These are phyloP conservation scores for Ditylenchus weischeri DNA, from an alignment of 2,888 invertebrate species.

Conservation along the genomic window DNA sequence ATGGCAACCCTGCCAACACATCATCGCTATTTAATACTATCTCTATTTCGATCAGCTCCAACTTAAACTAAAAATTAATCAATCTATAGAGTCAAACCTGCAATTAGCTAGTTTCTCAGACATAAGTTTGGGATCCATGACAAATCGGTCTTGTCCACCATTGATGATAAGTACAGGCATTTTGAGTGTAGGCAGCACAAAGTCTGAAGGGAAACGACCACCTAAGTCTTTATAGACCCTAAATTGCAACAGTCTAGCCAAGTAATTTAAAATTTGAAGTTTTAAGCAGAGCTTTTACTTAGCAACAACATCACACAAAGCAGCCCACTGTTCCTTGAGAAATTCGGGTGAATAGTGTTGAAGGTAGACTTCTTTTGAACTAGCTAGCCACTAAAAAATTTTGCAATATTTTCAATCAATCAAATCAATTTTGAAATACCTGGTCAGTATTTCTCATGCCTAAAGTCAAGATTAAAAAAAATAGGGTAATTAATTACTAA, in stretches of 20 bases:
- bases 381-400: conserved; percentile 41
- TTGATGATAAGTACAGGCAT: conserved; percentile 50
- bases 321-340: conserved; percentile 54
- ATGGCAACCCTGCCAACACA: too few relatives aligned
- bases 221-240: conserved; percentile 55
- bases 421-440: too few relatives aligned
- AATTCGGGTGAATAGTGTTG: conserved; percentile 51
- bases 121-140: conserved; percentile 50
- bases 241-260: conserved; percentile 11
- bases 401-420: too few relatives aligned
- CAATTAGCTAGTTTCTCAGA: conserved; percentile 42
- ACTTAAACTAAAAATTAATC: too few relatives aligned
- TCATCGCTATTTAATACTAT: too few relatives aligned
- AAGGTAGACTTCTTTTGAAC: conserved; percentile 48
- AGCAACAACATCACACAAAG: conserved; percentile 54
- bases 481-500: too few relatives aligned
- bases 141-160: conserved; percentile 52
- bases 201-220: conserved; percentile 52
- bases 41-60: too few relatives aligned
- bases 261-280: too few relatives aligned
- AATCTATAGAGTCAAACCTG: too few relatives aligned
- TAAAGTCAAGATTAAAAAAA: too few relatives aligned
- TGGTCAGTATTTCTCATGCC: conserved; percentile 57
- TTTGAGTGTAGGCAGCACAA: conserved; percentile 43
- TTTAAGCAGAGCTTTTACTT: conserved; percentile 36